Conservation (phyloP, 2,113 vertebrate species). For the Pipra filicauda region DNA sequence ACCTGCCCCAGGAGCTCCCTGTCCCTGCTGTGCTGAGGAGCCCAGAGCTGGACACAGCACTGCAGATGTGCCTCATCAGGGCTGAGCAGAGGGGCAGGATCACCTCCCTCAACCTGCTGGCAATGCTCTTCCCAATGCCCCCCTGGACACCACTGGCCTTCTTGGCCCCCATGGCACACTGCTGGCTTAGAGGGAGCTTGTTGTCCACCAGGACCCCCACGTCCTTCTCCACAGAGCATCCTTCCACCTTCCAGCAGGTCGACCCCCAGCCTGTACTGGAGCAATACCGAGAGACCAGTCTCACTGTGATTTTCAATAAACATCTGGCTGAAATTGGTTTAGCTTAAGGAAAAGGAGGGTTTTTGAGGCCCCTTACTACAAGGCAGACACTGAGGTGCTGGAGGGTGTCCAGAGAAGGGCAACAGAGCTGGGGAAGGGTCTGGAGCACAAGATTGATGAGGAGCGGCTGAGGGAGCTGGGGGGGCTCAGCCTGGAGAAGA, state of each 20-base stretch:
- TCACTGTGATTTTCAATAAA: background rate
- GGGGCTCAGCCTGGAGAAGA: background rate
- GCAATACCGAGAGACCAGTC: background rate
- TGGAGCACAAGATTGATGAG: background rate
- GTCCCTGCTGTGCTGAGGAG: background rate
- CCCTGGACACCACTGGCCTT: background rate
- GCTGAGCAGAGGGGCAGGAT: background rate
- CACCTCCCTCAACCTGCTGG: background rate
- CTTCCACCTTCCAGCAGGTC: background rate
- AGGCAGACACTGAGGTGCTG: background rate
- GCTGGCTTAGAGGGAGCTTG: background rate
- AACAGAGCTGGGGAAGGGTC: background rate
- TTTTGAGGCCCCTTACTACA: background rate
- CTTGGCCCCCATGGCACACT: background rate
- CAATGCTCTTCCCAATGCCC: background rate
- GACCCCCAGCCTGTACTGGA: background rate
- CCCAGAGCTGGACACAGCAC: background rate
- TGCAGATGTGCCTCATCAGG: background rate
- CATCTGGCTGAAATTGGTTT: background rate
- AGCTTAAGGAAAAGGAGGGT: background rate
- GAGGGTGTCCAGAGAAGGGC: background rate
- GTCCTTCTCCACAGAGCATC: background rate
- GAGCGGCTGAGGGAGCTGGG: background rate
- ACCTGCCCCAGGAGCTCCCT: background rate
- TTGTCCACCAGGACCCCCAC: rapidly evolving